A percentile compares a stretch with the other conserved stretches of the same genome.
Conservation (phyloP, 2,113 vertebrate genomes). For the Oncorhynchus tshawytscha region DNA sequence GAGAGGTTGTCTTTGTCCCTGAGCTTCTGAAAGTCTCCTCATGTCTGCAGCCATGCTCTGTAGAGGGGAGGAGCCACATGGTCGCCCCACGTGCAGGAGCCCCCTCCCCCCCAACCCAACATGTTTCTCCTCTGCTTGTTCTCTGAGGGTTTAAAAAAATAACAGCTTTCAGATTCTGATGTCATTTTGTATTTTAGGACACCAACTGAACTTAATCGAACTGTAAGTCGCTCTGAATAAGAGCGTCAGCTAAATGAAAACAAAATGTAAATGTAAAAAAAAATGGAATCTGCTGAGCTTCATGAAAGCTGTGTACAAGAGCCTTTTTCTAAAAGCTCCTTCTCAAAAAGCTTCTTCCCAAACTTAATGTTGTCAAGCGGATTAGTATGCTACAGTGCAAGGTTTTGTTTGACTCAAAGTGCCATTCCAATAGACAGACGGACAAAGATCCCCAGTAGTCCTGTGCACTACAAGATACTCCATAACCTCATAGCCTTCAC, state of each 20-base stretch:
- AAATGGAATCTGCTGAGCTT: not conserved
- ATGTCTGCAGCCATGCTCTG: not conserved
- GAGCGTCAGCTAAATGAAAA: too few relatives aligned
- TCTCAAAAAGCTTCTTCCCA: not conserved
- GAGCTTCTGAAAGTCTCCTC: not conserved
- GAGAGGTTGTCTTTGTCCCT: not conserved
- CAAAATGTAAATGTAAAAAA: too few relatives aligned
- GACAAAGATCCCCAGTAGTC: slow-evolving; percentile 51
- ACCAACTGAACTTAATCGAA: not conserved
- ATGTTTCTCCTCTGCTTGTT: not conserved
- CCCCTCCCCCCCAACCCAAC: not conserved
- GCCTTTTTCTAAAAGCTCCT: slow-evolving; percentile 11
- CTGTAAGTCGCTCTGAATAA: not conserved
- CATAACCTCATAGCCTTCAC: slow-evolving; percentile 52
- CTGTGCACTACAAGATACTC: slow-evolving; percentile 48
- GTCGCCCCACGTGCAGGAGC: not conserved
- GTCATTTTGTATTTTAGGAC: not conserved
- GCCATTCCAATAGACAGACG: slow-evolving; percentile 27
- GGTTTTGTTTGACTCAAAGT: slow-evolving; percentile 33
- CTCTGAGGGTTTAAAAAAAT: not conserved
- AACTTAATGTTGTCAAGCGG: slow-evolving; percentile 6
- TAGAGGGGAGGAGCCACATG: not conserved
- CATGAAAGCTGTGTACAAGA: slow-evolving; percentile 9
- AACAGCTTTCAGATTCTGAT: not conserved
- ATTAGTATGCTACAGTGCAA: slow-evolving; percentile 15